Evolutionary conservation across 2,797 vertebrate species (phyloP).

Genomic region (Buphagus erythrorhynchus): DNA sequence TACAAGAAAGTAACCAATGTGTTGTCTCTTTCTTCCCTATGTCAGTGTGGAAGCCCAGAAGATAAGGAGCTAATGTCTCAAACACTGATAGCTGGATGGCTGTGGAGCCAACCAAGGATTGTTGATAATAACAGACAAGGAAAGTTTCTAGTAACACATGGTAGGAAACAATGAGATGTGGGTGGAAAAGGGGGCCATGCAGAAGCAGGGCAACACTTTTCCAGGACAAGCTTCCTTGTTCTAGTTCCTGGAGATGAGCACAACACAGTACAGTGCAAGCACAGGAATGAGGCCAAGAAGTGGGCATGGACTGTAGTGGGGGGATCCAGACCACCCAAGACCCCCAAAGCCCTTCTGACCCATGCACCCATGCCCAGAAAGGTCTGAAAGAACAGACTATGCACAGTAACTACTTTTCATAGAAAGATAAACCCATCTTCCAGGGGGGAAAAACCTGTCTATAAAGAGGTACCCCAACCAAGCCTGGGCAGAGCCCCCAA

Average conservation of each 20-base stretch:
- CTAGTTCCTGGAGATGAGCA: background rate
- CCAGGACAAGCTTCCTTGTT: background rate
- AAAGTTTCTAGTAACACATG: background rate
- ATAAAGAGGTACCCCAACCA: background rate
- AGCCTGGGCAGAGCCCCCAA: background rate
- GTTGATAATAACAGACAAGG: background rate
- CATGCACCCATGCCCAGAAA: background rate
- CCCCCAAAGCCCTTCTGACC: accelerated
- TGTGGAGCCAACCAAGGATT: background rate
- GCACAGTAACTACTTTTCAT: background rate
- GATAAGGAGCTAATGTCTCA: background rate
- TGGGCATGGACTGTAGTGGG: background rate
- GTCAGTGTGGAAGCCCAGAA: background rate
- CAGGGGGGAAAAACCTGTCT: accelerated
- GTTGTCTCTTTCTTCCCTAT: background rate
- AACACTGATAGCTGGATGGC: background rate
- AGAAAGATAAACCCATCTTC: background rate
- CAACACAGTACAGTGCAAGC: accelerated
- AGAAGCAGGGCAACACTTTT: background rate
- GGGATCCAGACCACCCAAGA: background rate
- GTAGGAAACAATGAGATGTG: background rate
- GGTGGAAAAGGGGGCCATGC: background rate
- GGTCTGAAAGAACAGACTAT: background rate
- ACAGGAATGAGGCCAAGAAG: accelerated
- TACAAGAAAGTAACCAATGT: background rate